phyloP scores from a whole-genome alignment of 2,888 invertebrate species.

The Pterostichus madidus region DNA sequence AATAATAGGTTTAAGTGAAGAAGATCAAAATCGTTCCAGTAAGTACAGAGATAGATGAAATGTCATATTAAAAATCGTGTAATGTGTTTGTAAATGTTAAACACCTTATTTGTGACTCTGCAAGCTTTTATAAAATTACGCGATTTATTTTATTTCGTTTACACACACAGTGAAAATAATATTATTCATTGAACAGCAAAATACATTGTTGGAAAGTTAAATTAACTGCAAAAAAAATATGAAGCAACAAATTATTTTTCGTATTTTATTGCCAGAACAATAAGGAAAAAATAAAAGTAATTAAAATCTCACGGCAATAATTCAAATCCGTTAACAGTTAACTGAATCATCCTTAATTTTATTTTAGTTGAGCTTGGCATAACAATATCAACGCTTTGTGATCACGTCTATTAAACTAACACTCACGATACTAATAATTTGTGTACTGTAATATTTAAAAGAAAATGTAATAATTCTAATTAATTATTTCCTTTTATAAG shows the following conservation, averaged over 20 bases:
- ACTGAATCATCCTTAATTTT: neutral
- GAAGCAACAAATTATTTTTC: neutral
- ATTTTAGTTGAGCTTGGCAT: slow-evolving; percentile 53
- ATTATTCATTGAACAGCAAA: too few species aligned
- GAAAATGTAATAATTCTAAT: neutral
- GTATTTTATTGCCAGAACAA: neutral
- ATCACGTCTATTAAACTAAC: slow-evolving; percentile 37
- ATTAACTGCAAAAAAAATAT: neutral
- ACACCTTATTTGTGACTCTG: slow-evolving; percentile 59
- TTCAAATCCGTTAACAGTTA: too few species aligned
- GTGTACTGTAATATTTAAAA: neutral
- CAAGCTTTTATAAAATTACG: slow-evolving; percentile 54
- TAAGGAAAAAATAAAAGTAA: neutral
- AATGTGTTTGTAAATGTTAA: slow-evolving; percentile 56
- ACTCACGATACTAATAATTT: slow-evolving; percentile 17
- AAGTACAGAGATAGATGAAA: slow-evolving; percentile 61
- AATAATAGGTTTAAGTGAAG: slow-evolving; percentile 63
- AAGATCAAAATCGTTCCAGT: slow-evolving; percentile 64
- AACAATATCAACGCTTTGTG: slow-evolving; percentile 44
- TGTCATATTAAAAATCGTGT: slow-evolving; percentile 38
- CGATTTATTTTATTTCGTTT: slow-evolving; percentile 34
- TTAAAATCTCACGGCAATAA: too few species aligned
- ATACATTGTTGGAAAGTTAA: neutral
- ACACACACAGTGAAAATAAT: neutral
- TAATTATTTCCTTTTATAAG: slow-evolving; percentile 76